Evolutionary conservation across 2,888 invertebrate species (phyloP).

Genomic region (Xestia ashworthii): DNA sequence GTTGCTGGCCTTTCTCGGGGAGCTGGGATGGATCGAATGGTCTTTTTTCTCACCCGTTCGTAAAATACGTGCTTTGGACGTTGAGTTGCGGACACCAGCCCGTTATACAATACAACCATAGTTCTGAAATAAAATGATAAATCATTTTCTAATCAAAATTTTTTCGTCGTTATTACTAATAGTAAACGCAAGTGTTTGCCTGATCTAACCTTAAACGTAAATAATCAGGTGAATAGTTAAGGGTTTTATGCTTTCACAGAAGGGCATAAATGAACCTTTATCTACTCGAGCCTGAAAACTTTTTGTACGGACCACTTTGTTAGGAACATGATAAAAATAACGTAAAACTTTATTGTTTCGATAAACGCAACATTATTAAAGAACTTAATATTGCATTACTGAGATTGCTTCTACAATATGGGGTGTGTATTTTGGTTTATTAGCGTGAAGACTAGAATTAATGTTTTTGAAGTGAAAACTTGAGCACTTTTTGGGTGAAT

Average conservation of each 20-base stretch:
- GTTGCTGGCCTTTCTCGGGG: too few relatives aligned
- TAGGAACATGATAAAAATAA: slow-evolving; percentile 62
- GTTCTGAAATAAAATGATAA: too few relatives aligned
- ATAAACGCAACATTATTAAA: slow-evolving; percentile 46
- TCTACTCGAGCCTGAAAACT: slow-evolving; percentile 59
- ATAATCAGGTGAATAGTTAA: slow-evolving; percentile 72
- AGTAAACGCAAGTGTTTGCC: slow-evolving; percentile 32
- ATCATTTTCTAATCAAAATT: too few relatives aligned
- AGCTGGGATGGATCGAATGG: too few relatives aligned
- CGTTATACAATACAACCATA: too few relatives aligned
- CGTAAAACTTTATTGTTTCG: slow-evolving; percentile 52
- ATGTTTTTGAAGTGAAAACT: too few relatives aligned
- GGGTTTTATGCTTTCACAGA: slow-evolving; percentile 66
- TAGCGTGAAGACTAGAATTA: not conserved
- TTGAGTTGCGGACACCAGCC: too few relatives aligned
- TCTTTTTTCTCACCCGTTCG: too few relatives aligned
- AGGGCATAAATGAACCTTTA: slow-evolving; percentile 68
- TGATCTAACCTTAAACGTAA: slow-evolving; percentile 55
- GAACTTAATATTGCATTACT: slow-evolving; percentile 36
- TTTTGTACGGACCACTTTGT: slow-evolving; percentile 62
- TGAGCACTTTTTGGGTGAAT: too few relatives aligned
- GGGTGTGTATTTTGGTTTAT: slow-evolving; percentile 2
- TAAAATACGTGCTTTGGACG: too few relatives aligned
- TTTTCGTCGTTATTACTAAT: not conserved
- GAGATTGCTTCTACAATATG: slow-evolving; percentile 25